phyloP scores from a whole-genome alignment of 2,113 vertebrate genomes.

The Neodontobutis hainanensis region DNA sequence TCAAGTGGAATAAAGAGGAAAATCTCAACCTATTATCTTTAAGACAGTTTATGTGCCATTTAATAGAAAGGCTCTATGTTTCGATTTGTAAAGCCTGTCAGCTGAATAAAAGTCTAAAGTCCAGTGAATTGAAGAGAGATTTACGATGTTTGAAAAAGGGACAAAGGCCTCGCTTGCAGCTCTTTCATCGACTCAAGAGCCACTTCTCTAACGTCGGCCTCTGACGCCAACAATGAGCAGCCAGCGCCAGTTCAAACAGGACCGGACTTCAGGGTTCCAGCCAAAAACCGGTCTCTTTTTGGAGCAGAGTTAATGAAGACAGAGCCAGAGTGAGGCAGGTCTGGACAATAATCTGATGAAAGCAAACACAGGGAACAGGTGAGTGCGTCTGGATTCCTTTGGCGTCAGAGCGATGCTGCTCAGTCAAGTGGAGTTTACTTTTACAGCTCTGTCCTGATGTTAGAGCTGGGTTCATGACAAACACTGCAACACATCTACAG shows the following conservation, averaged over 20 bases:
- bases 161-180: slow-evolving; percentile 47
- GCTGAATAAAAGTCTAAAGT: slow-evolving; percentile 18
- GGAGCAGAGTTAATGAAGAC: too few relatives aligned
- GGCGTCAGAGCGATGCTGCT: slow-evolving; percentile 27
- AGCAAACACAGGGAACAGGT: slow-evolving; percentile 18
- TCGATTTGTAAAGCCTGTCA: neutral
- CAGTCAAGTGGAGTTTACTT: slow-evolving; percentile 43
- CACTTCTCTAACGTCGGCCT: slow-evolving; percentile 27
- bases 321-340: too few relatives aligned
- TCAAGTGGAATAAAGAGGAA: too few relatives aligned
- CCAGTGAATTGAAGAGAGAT: slow-evolving; percentile 27
- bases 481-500: too few relatives aligned
- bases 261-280: neutral
- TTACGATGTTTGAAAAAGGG: slow-evolving; percentile 35
- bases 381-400: slow-evolving; percentile 31
- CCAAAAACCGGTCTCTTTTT: too few relatives aligned
- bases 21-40: too few relatives aligned
- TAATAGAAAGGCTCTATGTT: too few relatives aligned
- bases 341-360: too few relatives aligned
- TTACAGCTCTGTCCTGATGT: slow-evolving; percentile 26
- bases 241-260: slow-evolving; percentile 32
- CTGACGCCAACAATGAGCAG: slow-evolving; percentile 31
- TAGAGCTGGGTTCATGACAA: too few relatives aligned
- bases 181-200: slow-evolving; percentile 45
- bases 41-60: too few relatives aligned